Conservation (phyloP, 2,113 vertebrate genomes). For the Gobius niger region DNA sequence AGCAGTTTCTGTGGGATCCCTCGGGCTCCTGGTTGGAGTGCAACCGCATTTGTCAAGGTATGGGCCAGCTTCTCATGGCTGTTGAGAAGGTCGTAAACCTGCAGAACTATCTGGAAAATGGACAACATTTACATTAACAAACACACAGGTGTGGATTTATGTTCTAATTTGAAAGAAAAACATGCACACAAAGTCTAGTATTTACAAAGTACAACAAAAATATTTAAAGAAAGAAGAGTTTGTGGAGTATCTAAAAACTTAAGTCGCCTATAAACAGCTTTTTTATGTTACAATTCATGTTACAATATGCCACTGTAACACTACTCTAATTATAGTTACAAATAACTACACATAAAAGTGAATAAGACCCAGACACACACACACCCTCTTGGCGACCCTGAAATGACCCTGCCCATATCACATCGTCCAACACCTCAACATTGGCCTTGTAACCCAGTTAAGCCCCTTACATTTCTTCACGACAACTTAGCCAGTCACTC, state of each 20-base stretch:
- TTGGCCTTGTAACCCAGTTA: constrained; percentile 26
- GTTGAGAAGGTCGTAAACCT: background rate
- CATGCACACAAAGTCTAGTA: no score
- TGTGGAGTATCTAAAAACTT: no score
- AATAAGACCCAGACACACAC: no score
- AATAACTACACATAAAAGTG: no score
- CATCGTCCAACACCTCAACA: constrained; percentile 31
- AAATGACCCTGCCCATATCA: constrained; percentile 19
- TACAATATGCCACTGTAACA: no score
- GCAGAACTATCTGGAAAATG: background rate
- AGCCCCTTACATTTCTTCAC: constrained; percentile 29
- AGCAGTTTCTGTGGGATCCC: constrained; percentile 88
- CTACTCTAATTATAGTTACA: no score
- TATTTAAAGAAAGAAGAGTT: no score
- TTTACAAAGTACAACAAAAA: no score
- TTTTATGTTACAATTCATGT: background rate
- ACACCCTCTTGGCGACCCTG: constrained; percentile 17
- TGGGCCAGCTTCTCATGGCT: background rate
- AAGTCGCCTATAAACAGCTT: no score
- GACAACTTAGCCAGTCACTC: constrained; percentile 14
- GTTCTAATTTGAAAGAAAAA: no score
- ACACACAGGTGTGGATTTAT: background rate
- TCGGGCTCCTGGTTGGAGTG: constrained; percentile 92
- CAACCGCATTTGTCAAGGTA: constrained; percentile 91
- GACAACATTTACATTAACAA: background rate